A percentile compares a stretch with the other conserved stretches of the same genome.
These are phyloP conservation scores for Salpingus planirostris DNA, from an alignment of 2,888 invertebrate species.

Conservation along the genomic window DNA sequence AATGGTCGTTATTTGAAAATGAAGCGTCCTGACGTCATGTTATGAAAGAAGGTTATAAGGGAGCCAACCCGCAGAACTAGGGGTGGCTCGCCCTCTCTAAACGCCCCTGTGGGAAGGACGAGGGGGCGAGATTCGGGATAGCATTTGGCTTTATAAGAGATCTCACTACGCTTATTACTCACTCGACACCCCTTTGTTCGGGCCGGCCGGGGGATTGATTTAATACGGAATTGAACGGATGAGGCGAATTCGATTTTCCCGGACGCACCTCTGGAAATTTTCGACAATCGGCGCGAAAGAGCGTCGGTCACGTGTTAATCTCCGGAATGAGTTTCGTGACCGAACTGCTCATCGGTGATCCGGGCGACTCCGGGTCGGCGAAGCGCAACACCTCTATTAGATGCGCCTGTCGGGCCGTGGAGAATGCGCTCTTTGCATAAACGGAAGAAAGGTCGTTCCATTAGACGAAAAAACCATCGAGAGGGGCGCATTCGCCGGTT, in stretches of 20 bases:
- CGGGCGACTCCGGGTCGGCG: constrained; percentile 2
- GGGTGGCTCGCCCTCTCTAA: too few species aligned
- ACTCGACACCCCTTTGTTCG: constrained; percentile 15
- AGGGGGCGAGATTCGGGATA: too few species aligned
- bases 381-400: constrained; percentile 12
- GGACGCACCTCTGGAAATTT: too few species aligned
- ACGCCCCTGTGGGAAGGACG: too few species aligned
- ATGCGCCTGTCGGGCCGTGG: constrained; percentile 10
- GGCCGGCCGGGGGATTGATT: constrained; percentile 3
- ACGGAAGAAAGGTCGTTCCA: constrained; percentile 1
- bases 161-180: constrained; percentile 19
- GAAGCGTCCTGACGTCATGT: too few species aligned
- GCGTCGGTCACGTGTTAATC: constrained; percentile 9
- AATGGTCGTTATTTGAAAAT: too few species aligned
- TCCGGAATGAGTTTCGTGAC: constrained; percentile 8
- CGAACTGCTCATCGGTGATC: constrained; percentile 2
- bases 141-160: constrained; percentile 9
- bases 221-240: too few species aligned
- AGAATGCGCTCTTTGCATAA: constrained; percentile 12
- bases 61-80: constrained; percentile 5
- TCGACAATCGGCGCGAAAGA: too few species aligned
- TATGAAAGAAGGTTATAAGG: constrained; percentile 1
- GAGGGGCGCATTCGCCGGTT: constrained; percentile 2
- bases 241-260: too few species aligned
- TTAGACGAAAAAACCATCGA: too few species aligned